Base-by-base conservation (phyloP, 2,888 invertebrate genomes). In the Pseudolycoriella hygida region DNA sequence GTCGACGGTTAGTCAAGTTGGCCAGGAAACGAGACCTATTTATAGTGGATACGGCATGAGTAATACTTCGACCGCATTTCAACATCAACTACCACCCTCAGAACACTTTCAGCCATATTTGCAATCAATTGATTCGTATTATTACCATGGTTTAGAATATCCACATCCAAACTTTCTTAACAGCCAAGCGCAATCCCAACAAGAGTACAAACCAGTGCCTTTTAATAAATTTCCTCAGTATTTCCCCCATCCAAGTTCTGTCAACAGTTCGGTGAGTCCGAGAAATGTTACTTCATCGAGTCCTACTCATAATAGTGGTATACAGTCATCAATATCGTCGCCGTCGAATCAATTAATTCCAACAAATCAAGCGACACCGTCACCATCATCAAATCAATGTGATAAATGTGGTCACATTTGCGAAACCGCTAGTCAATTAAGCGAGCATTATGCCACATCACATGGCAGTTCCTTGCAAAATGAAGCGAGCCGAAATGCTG, bases 361-460 rank as follows among this genome's bases (percentile, higher is more conserved):
- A 59, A 58, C 40, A 59, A 59, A 74, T 55, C 76, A 77, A 55
- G 76, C 80, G 12, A 77, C 80, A 31, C 80, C 80, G 38, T 78
- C 80, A 12, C 73, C 79, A 1, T 78, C 77, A 48, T 77, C 77
- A 2, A 74, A 79, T 57, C 83, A 84, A 60, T 86, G 86, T 62
- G 86, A 87, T 59, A 85, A 86, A 61, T 87, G 87, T 58, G 85
- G 85, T 47, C 77, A 76, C 50, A 77, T 84, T 46, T 84, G 80
- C 57, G 80, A 83, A 57, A 80, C 81, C 38, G 78, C 79, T 40
- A 70, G 75, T 41, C 79, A 78, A 56, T 65, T 86, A 43, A 74
- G 75, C 50, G 87, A 86, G 54, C 87, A 87, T 57, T 73, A 79
- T 48, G 74, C 76, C 52, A 70, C 76, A 10, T 76, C 74, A 47